phyloP scores from a whole-genome alignment of 2,888 invertebrate genomes.

The Noctua comes region DNA sequence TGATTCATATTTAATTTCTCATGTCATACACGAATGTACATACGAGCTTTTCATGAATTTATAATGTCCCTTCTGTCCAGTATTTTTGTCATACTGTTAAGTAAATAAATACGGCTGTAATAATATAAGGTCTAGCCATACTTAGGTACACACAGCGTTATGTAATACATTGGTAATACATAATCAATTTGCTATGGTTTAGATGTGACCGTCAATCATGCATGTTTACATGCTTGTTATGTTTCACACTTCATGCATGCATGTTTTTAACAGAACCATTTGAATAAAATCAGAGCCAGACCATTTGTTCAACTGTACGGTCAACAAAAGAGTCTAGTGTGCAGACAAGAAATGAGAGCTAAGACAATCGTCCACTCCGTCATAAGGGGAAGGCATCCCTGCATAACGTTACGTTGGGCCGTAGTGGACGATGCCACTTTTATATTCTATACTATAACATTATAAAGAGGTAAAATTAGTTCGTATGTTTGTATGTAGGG shows the following conservation, averaged over 20 bases:
- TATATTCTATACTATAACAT: no score
- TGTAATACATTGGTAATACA: not conserved
- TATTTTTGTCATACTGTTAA: not conserved
- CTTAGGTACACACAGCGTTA: not conserved
- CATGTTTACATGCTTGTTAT: conserved; percentile 3
- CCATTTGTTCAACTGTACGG: not conserved
- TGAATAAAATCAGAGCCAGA: not conserved
- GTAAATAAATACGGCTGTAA: not conserved
- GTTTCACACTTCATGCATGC: not conserved
- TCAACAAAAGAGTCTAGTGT: not conserved
- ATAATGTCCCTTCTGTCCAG: not conserved
- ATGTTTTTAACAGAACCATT: not conserved
- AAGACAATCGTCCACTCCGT: not conserved
- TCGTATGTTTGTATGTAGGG: no score
- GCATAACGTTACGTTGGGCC: no score
- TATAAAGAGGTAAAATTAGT: no score
- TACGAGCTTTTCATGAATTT: conserved; percentile 28
- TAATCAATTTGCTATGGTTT: not conserved
- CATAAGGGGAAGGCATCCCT: no score
- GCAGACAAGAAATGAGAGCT: not conserved
- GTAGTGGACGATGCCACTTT: no score
- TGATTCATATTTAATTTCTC: conserved; percentile 20
- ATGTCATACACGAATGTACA: not conserved
- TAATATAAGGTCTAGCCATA: not conserved
- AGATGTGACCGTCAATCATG: not conserved